A percentile compares a stretch with the other conserved stretches of the same genome.
Evolutionary conservation across 2,888 invertebrate species (phyloP).

Genomic region (Cetonia aurata): DNA sequence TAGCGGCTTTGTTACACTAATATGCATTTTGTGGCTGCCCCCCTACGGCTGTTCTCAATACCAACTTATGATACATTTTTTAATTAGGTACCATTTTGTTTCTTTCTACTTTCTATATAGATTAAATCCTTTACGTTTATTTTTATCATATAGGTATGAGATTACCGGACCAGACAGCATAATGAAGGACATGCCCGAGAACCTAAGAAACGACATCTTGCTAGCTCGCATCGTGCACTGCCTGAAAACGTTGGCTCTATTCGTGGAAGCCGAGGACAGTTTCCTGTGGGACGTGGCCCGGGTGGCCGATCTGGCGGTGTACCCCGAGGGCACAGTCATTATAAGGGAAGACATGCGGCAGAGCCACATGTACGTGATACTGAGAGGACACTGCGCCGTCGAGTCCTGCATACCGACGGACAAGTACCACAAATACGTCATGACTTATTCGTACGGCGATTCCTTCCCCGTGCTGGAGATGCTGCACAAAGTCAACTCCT

Average conservation of each 20-base stretch:
- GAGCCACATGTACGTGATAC: constrained; percentile 43
- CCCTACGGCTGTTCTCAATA: no score
- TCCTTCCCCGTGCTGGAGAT: constrained; percentile 48
- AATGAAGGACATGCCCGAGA: constrained; percentile 30
- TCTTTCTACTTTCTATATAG: no score
- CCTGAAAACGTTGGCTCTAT: constrained; percentile 60
- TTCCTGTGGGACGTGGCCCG: constrained; percentile 29
- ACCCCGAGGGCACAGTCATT: constrained; percentile 44
- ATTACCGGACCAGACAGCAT: constrained; percentile 38
- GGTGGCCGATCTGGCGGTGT: constrained; percentile 30
- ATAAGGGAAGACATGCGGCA: constrained; percentile 24
- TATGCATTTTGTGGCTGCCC: no score
- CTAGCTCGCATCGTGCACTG: constrained; percentile 68
- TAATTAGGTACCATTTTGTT: no score
- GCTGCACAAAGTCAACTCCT: constrained; percentile 43
- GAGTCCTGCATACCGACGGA: constrained; percentile 48
- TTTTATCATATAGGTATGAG: constrained; percentile 19
- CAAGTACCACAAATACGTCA: constrained; percentile 39
- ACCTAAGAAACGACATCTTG: constrained; percentile 45
- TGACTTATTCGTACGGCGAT: constrained; percentile 42
- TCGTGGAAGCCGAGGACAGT: constrained; percentile 37
- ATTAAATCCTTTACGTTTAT: not conserved
- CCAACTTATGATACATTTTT: no score
- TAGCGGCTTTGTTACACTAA: no score
- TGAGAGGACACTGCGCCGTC: constrained; percentile 48